phyloP scores from a whole-genome alignment of 2,113 vertebrate genomes.

The Oriolus oriolus region DNA sequence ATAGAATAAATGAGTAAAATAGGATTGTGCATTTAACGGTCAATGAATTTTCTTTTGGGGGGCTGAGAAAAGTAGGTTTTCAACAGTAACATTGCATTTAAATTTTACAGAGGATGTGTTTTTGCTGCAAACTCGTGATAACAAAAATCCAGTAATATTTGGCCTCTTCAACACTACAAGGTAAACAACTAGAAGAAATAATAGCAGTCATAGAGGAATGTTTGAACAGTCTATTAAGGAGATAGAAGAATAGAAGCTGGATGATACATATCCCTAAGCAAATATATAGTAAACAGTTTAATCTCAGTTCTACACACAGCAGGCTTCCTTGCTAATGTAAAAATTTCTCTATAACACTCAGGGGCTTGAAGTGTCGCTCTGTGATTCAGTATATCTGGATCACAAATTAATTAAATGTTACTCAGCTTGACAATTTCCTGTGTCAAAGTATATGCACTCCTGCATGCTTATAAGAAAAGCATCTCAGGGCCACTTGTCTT shows the following conservation, averaged over 20 bases:
- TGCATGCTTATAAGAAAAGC: neutral
- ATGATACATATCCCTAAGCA: neutral
- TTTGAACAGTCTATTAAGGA: neutral
- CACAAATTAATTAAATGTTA: constrained; percentile 1
- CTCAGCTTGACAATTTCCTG: neutral
- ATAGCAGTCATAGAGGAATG: neutral
- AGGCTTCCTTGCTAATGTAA: neutral
- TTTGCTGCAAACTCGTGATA: constrained; percentile 87
- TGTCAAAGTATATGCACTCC: neutral
- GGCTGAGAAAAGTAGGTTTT: neutral
- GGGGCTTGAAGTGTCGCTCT: neutral
- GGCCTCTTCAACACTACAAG: constrained; percentile 96
- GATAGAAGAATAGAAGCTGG: neutral
- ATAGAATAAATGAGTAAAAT: neutral
- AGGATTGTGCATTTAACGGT: neutral
- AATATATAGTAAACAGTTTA: neutral
- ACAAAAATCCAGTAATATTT: constrained; percentile 93
- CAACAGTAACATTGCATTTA: neutral
- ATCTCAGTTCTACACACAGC: neutral
- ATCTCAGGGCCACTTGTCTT: neutral
- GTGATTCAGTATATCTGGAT: neutral
- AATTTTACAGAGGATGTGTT: constrained; percentile 90
- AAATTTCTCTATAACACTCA: neutral
- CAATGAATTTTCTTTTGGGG: neutral
- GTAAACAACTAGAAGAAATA: constrained; percentile 64